phyloP scores from a whole-genome alignment of 2,113 vertebrate species.

The Boulengeromyrus knoepffleri region DNA sequence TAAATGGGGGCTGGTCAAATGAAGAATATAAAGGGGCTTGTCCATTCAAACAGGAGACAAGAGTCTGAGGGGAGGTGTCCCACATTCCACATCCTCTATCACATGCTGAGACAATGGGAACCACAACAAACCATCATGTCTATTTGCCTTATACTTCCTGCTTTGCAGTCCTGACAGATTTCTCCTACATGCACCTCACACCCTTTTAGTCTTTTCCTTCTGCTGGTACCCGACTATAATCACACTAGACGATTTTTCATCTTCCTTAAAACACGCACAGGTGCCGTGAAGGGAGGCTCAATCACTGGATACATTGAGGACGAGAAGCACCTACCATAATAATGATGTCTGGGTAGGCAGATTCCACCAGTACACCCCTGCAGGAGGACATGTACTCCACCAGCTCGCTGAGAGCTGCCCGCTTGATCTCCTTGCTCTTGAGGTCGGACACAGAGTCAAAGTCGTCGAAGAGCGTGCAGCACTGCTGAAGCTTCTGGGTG shows the following conservation, averaged over 20 bases:
- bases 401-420: conserved; percentile 89
- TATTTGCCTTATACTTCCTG: not conserved
- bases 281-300: not conserved
- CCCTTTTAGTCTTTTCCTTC: not conserved
- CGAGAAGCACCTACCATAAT: conserved; percentile 79
- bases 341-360: conserved; percentile 88
- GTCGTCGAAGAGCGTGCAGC: conserved; percentile 94
- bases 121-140: not conserved
- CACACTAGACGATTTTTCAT: not conserved
- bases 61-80: not conserved
- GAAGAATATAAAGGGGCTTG: not conserved
- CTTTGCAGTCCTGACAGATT: not conserved
- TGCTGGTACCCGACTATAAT: not conserved
- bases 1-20: not conserved
- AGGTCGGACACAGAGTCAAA: conserved; percentile 90
- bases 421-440: conserved; percentile 97
- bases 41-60: not conserved
- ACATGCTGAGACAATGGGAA: not conserved
- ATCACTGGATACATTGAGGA: not conserved
- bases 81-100: not conserved
- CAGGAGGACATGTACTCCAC: conserved; percentile 96
- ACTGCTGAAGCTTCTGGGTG: conserved; percentile 92
- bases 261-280: not conserved
- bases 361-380: conserved; percentile 88
- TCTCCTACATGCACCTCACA: not conserved